These are phyloP conservation scores for Eleutherodactylus coqui DNA, from an alignment of 2,797 vertebrate species.

Conservation along the genomic window DNA sequence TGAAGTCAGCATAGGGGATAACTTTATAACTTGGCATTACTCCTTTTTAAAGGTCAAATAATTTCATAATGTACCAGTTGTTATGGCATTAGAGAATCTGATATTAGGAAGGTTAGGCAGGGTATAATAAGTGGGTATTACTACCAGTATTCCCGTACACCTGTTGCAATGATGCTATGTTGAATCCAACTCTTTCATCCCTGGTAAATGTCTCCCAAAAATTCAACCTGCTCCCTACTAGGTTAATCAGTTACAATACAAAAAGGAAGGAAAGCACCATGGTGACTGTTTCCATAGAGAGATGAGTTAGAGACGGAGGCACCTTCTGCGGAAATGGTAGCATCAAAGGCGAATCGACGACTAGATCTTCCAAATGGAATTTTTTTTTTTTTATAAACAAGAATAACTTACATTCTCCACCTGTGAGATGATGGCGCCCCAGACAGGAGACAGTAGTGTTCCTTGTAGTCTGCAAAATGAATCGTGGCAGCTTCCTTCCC, in stretches of 20 bases:
- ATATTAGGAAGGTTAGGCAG: neutral
- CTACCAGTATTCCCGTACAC: neutral
- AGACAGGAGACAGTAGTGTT: conserved; percentile 44
- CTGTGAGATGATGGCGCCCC: conserved; percentile 44
- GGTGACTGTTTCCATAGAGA: conserved; percentile 6
- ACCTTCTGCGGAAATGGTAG: neutral
- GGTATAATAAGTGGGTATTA: neutral
- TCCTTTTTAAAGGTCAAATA: neutral
- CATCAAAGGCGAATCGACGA: neutral
- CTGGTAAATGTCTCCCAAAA: neutral
- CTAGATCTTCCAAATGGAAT: neutral
- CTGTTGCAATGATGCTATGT: neutral
- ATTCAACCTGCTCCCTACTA: neutral
- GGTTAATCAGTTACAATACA: neutral
- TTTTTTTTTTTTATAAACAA: neutral
- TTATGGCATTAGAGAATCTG: neutral
- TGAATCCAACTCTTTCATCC: neutral
- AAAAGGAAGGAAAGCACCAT: conserved; percentile 26
- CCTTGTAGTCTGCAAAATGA: conserved; percentile 50
- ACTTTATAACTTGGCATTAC: too few relatives aligned
- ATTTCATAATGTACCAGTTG: neutral
- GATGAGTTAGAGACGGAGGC: neutral
- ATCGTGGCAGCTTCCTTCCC: conserved; percentile 55
- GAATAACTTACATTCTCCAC: conserved; percentile 18
- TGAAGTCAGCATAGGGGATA: too few relatives aligned